Conservation (phyloP, 2,888 invertebrate species). For the Acanthosepion pharaonis region DNA sequence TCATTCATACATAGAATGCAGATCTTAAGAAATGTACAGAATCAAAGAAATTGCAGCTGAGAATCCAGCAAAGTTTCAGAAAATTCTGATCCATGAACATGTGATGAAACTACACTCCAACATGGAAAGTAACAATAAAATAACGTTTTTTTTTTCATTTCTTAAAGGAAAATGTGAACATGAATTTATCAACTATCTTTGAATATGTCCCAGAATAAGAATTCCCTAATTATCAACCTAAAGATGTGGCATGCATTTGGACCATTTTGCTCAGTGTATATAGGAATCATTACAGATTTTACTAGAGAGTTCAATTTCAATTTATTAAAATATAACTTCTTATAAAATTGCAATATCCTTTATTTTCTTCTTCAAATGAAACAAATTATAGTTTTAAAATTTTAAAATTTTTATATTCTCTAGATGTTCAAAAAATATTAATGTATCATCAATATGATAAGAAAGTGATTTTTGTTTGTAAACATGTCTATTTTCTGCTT, state of each 20-base stretch:
- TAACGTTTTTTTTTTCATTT: neutral
- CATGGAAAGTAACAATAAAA: neutral
- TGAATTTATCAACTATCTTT: neutral
- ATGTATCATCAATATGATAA: too few relatives aligned
- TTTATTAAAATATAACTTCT: too few relatives aligned
- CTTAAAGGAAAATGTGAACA: neutral
- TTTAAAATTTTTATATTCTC: too few relatives aligned
- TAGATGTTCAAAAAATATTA: too few relatives aligned
- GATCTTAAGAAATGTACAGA: neutral
- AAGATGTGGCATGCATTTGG: neutral
- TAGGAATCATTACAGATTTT: neutral
- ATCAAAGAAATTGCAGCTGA: neutral
- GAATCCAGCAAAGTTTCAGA: neutral
- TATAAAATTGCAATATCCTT: too few relatives aligned
- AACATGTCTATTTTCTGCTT: too few relatives aligned
- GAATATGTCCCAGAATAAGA: slow-evolving; percentile 33
- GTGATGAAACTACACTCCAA: neutral
- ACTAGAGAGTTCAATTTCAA: neutral
- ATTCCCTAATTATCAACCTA: neutral
- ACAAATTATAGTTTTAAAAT: too few relatives aligned
- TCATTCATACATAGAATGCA: neutral
- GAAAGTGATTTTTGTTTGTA: too few relatives aligned
- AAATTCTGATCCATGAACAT: neutral
- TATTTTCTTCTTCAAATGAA: too few relatives aligned
- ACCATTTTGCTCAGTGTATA: neutral